Conservation (phyloP, 1,140 invertebrate species). For the Diorhabda sublineata region DNA sequence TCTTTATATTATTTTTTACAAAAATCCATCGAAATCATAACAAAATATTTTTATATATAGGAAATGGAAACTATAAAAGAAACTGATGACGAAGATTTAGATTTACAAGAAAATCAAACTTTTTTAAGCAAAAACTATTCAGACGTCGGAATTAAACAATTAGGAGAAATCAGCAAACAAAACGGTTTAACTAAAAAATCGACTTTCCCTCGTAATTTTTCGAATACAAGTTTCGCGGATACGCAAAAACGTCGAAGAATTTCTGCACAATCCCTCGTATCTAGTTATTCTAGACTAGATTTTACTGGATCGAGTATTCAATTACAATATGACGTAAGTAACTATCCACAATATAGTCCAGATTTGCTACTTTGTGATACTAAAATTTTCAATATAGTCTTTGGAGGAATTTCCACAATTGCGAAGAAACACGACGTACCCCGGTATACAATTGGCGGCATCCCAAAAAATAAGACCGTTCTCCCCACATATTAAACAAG, state of each 20-base stretch:
- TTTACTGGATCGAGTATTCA: slow-evolving; percentile 66
- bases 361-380: no score
- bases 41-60: slow-evolving; percentile 41
- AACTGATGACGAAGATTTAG: slow-evolving; percentile 53
- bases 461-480: slow-evolving; percentile 37
- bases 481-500: slow-evolving; percentile 24
- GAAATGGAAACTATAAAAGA: slow-evolving; percentile 59
- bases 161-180: slow-evolving; percentile 51
- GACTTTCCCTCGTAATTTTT: slow-evolving; percentile 54
- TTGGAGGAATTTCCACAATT: slow-evolving; percentile 12
- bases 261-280: slow-evolving; percentile 62
- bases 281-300: slow-evolving; percentile 66
- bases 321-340: slow-evolving; percentile 58
- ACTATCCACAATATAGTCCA: slow-evolving; percentile 16
- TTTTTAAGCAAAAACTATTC: slow-evolving; percentile 41
- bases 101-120: slow-evolving; percentile 38
- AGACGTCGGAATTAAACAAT: slow-evolving; percentile 48
- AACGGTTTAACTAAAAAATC: slow-evolving; percentile 47
- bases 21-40: not conserved
- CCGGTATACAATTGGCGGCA: slow-evolving; percentile 40
- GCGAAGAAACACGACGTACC: slow-evolving; percentile 44
- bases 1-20: not conserved
- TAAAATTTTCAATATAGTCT: no score
- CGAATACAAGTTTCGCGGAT: slow-evolving; percentile 47
- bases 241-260: slow-evolving; percentile 47